Conservation (phyloP, 37 sponge, comb jelly and placozoan species). For the Diacarnus erythraeanus region DNA sequence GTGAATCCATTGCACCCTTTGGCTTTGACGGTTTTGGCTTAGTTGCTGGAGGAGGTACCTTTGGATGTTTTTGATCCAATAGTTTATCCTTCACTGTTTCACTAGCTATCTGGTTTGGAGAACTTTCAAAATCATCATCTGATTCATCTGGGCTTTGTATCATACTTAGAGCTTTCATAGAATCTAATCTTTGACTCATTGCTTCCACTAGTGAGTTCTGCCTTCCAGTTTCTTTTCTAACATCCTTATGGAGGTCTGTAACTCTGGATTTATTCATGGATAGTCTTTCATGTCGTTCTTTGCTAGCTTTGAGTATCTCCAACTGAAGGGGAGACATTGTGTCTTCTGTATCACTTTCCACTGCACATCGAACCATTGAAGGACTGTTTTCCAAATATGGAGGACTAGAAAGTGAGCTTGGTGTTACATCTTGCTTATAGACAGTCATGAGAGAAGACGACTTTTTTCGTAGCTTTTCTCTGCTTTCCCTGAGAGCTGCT, state of each 20-base stretch:
- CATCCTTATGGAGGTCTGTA: not conserved
- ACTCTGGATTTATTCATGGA: constrained; percentile 16
- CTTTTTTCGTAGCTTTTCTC: not conserved
- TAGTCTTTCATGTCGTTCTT: constrained; percentile 12
- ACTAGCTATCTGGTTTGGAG: not conserved
- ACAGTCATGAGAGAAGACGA: not conserved
- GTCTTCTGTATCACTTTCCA: not conserved
- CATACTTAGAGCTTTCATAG: not conserved
- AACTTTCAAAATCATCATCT: constrained; percentile 4
- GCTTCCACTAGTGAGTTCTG: constrained; percentile 1
- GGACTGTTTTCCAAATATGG: not conserved
- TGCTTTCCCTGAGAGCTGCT: constrained; percentile 10
- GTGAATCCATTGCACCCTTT: not conserved
- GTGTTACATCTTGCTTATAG: not conserved
- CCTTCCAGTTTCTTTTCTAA: not conserved
- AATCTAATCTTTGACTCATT: constrained; percentile 5
- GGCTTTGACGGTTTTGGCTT: constrained; percentile 14
- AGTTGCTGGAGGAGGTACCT: constrained; percentile 1
- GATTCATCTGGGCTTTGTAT: not conserved
- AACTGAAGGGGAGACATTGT: not conserved
- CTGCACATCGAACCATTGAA: not conserved
- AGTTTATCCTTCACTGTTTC: not conserved
- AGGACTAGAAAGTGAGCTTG: not conserved
- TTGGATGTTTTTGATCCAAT: not conserved
- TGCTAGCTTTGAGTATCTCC: constrained; percentile 9